Evolutionary conservation across 2,113 vertebrate genomes (phyloP), one percentile per base, ranked within the genome.

Genomic region (Lepus europaeus): DNA sequence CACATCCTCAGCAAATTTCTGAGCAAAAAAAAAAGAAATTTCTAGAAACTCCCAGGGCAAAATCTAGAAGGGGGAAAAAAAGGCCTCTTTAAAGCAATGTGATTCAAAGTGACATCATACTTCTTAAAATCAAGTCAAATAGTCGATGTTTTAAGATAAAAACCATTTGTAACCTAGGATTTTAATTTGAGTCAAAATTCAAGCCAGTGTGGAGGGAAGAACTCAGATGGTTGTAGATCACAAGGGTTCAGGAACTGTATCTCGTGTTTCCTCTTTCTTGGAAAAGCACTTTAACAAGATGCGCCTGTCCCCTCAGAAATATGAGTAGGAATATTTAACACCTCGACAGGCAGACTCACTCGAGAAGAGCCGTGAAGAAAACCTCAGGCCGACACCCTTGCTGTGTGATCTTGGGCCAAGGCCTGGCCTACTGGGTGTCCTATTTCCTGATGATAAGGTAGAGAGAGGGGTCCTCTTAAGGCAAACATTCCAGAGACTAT

Each of bases 181-280:
- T 93, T 25, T 77, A 56, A 72, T 83, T 84, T 23, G 29, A 77
- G 53, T 87, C 9, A 90, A 70, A 81, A 74, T 51, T 81, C 17
- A n/a, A 72, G 13, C 13, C 87, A 94, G 1, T 64, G 22, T 83
- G 68, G 83, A 61, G 45, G 79, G 56, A 56, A 19, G 16, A 76
- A 66, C 53, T 76, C 45, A 31, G 39, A 66, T 74, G 25, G 16
- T 45, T 90, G 17, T 56, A 27, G 29, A 36, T 29, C 90, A 8
- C 49, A 84, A 91, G 11, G 45, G 36, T 89, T 88, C 8, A 68
- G 73, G 78, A 68, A 78, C 27, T 90, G 17, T 33, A 8, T 19
- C 22, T 36, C 2, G 22, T 53, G 0, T 36, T 25, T 11, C 31
- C 49, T 80, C 33, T 88, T 72, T 70, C 19, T n/a, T 56, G 61